phyloP scores from a whole-genome alignment of 2,113 vertebrate species.

The Boulengeromyrus knoepffleri region DNA sequence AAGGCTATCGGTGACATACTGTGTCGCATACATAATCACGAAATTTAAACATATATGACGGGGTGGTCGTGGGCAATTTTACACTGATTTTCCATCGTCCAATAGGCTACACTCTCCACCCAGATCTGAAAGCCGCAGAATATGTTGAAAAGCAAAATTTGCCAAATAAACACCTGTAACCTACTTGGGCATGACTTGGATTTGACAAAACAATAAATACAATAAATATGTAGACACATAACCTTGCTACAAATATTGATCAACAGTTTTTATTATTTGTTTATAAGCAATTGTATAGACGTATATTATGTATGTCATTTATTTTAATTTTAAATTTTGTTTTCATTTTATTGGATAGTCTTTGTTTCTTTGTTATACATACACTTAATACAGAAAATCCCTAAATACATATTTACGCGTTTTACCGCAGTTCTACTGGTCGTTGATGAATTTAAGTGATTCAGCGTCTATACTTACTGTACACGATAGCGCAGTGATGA shows the following conservation, averaged over 20 bases:
- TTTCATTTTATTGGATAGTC: background rate
- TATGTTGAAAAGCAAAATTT: background rate
- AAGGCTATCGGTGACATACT: background rate
- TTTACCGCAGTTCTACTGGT: background rate
- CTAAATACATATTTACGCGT: background rate
- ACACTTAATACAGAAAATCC: background rate
- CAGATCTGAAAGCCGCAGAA: background rate
- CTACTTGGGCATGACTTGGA: background rate
- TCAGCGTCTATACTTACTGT: background rate
- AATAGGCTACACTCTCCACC: background rate
- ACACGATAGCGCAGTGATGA: background rate
- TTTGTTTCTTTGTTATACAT: background rate
- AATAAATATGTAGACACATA: background rate
- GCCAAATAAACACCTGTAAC: background rate
- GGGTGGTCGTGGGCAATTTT: background rate
- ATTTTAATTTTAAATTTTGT: background rate
- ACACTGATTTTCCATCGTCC: background rate
- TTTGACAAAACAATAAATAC: background rate
- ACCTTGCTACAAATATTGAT: background rate
- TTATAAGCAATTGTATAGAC: background rate
- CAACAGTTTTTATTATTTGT: background rate
- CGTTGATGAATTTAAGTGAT: background rate
- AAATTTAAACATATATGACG: background rate
- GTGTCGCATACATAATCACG: background rate
- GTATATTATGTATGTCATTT: background rate